Conservation (phyloP, 1,140 invertebrate species). For the Diabrotica virgifera region DNA sequence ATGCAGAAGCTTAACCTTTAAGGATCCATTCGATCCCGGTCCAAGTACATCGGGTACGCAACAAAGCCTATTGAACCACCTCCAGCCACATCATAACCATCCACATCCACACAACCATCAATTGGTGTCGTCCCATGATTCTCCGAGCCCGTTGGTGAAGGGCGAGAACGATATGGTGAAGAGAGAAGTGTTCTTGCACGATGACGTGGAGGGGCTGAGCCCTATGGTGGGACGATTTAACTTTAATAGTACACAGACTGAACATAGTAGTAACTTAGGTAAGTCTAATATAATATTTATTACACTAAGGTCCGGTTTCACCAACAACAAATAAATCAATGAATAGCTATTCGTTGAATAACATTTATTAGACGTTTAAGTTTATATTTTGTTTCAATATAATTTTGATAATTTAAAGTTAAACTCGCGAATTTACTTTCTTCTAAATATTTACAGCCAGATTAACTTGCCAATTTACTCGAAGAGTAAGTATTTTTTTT, state of each 20-base stretch:
- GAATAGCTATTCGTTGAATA: too few species aligned
- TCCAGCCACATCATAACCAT: background rate
- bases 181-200: slow-evolving; percentile 16
- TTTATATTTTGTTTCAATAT: too few species aligned
- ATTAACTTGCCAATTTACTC: too few species aligned
- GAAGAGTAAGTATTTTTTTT: too few species aligned
- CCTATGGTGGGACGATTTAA: slow-evolving; percentile 28
- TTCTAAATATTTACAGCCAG: too few species aligned
- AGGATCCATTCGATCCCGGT: slow-evolving; percentile 32
- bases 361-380: too few species aligned
- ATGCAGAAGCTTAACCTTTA: slow-evolving; percentile 44
- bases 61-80: background rate
- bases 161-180: background rate
- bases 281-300: background rate
- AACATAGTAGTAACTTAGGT: slow-evolving; percentile 20
- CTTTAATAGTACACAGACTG: slow-evolving; percentile 21
- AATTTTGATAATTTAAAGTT: too few species aligned
- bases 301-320: too few species aligned
- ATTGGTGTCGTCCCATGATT: background rate
- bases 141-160: background rate
- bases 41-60: slow-evolving; percentile 6
- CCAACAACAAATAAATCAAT: too few species aligned
- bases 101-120: background rate
- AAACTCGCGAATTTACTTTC: too few species aligned
- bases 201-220: slow-evolving; percentile 24